Conservation (phyloP, 2,113 vertebrate genomes). For the Macroglossus sobrinus region DNA sequence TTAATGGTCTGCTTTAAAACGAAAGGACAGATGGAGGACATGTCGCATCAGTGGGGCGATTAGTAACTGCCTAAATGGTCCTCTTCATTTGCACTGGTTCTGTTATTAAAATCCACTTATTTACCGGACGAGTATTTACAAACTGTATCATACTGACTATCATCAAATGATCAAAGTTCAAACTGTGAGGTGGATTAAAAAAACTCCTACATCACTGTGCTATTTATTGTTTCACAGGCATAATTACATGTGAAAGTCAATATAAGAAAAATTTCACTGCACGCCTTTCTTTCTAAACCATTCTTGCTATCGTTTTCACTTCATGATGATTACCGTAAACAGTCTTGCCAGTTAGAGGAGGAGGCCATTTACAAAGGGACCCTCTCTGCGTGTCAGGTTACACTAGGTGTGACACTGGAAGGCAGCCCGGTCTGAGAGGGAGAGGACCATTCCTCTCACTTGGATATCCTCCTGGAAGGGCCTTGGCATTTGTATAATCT, state of each 20-base stretch:
- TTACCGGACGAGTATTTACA: neutral
- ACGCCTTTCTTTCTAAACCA: neutral
- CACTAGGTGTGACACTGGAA: neutral
- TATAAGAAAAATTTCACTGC: neutral
- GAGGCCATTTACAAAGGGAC: neutral
- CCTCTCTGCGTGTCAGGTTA: neutral
- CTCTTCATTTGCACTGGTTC: neutral
- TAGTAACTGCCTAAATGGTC: neutral
- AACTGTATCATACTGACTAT: neutral
- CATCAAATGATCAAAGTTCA: constrained; percentile 2
- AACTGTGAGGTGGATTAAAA: neutral
- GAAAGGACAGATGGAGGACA: neutral
- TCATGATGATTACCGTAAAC: neutral
- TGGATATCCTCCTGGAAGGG: neutral
- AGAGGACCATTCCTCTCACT: neutral
- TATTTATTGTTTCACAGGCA: neutral
- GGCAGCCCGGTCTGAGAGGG: neutral
- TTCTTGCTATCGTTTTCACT: neutral
- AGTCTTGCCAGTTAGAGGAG: neutral
- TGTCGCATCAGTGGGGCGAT: neutral
- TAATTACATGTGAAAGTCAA: neutral
- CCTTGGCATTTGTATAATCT: neutral
- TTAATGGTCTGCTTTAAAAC: neutral
- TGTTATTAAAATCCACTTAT: neutral
- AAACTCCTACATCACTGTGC: neutral